Conservation (phyloP, 2,888 invertebrate genomes). For the Lasioglossum morio region DNA sequence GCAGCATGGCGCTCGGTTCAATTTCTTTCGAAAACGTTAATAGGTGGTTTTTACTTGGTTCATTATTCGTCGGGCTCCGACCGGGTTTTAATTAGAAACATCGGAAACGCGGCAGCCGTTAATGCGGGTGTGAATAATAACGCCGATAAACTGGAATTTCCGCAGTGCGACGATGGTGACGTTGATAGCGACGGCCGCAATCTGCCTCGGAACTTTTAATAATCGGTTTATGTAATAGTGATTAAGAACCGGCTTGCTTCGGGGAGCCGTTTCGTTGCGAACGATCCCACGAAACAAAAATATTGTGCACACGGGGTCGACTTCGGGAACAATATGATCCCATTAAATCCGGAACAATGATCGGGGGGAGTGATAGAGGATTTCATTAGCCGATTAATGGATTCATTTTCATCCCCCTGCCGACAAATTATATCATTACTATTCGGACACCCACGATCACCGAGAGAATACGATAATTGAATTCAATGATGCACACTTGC, state of each 20-base stretch:
- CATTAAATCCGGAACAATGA: neutral
- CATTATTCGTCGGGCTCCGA: neutral
- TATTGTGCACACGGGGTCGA: neutral
- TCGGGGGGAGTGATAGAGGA: neutral
- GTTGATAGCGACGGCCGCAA: neutral
- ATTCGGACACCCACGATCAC: neutral
- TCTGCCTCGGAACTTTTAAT: neutral
- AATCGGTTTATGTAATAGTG: neutral
- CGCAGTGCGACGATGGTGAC: neutral
- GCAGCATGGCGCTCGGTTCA: neutral
- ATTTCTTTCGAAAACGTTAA: constrained; percentile 12
- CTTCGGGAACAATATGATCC: neutral
- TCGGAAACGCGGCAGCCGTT: neutral
- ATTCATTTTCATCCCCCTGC: neutral
- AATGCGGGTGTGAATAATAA: constrained; percentile 15
- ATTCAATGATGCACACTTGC: constrained; percentile 4
- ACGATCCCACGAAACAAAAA: neutral
- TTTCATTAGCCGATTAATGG: constrained; percentile 8
- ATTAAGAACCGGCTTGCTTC: neutral
- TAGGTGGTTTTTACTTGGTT: neutral
- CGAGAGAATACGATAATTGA: constrained; percentile 9
- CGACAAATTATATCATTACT: neutral
- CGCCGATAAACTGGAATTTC: constrained; percentile 9
- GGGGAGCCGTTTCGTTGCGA: neutral
- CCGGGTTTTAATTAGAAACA: constrained; percentile 22